A percentile compares a stretch with the other conserved stretches of the same genome.
Conservation (phyloP, 2,888 invertebrate species). For the Lasioglossum leucozonium region DNA sequence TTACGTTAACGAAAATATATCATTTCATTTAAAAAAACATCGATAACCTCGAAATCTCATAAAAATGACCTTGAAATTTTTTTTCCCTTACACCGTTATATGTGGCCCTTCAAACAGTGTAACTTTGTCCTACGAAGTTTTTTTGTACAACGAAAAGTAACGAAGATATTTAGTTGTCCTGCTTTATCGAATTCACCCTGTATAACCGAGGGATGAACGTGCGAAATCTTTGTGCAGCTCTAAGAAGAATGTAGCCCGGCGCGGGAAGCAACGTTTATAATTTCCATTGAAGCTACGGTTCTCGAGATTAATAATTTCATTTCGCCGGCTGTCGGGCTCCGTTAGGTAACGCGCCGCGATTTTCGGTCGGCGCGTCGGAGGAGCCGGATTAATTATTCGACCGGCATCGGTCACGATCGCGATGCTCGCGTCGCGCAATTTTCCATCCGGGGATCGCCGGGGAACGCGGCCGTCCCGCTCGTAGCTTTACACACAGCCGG, state of each 20-base stretch:
- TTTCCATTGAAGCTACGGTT: neutral
- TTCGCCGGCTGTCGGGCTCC: constrained; percentile 3
- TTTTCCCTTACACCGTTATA: no score
- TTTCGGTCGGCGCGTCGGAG: constrained; percentile 12
- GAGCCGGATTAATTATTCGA: constrained; percentile 53
- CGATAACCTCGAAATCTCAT: no score
- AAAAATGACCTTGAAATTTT: no score
- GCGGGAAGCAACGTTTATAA: neutral
- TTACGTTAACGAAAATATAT: no score
- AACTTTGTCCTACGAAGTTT: no score
- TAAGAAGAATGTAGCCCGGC: neutral
- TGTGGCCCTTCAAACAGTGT: no score
- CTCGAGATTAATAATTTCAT: constrained; percentile 10
- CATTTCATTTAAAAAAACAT: no score
- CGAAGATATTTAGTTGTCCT: no score
- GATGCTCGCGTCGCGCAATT: constrained; percentile 44
- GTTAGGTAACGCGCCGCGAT: constrained; percentile 35
- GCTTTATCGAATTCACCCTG: no score
- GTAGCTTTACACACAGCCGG: constrained; percentile 19
- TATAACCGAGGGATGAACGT: neutral
- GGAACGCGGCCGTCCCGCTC: neutral
- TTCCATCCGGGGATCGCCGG: constrained; percentile 22
- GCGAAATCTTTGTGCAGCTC: neutral
- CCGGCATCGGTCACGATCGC: constrained; percentile 44
- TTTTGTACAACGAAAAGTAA: no score